Evolutionary conservation across 2,113 vertebrate species (phyloP).

Genomic region (Willisornis vidua): DNA sequence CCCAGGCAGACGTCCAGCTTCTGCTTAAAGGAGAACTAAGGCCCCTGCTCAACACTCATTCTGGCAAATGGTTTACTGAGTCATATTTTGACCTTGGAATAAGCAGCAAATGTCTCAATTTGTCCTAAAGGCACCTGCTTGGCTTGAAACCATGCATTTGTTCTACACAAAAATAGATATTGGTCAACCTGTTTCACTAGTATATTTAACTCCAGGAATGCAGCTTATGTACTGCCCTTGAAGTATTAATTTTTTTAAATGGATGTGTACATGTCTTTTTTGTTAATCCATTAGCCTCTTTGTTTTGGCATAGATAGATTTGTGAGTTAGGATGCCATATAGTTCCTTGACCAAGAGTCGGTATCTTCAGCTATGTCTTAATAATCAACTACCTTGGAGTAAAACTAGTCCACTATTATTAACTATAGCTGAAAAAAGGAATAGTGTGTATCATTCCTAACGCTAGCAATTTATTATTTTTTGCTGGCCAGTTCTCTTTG

Average conservation of each 20-base stretch:
- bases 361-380: neutral
- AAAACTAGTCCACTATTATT: neutral
- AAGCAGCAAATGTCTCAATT: neutral
- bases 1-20: neutral
- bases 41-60: neutral
- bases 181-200: neutral
- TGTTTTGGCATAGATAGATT: neutral
- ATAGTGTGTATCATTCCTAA: neutral
- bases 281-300: neutral
- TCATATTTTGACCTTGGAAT: slow-evolving; percentile 4
- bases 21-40: neutral
- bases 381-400: neutral
- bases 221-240: neutral
- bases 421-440: neutral
- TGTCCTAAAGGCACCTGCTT: neutral
- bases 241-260: neutral
- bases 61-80: neutral
- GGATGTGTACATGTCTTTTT: neutral
- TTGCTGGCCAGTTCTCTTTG: neutral
- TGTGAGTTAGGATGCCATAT: neutral
- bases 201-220: neutral
- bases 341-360: neutral
- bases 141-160: slow-evolving; percentile 4
- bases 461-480: neutral
- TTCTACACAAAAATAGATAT: neutral